Conservation (phyloP, 2,888 invertebrate genomes). For the Ellobium chinense region DNA sequence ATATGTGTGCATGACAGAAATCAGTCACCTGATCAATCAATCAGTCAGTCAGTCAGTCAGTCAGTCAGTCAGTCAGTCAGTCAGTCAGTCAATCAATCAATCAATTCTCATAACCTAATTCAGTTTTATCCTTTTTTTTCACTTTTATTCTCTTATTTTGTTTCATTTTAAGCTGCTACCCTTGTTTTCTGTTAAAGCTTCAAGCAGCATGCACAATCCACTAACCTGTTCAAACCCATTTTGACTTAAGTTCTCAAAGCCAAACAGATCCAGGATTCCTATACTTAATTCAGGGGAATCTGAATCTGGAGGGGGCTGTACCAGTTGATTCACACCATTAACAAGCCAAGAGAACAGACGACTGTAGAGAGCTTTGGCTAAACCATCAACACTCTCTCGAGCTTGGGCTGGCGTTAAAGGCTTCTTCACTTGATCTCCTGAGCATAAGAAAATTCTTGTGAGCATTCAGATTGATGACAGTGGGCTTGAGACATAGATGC, state of each 20-base stretch:
- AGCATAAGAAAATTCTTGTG: background rate
- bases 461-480: background rate
- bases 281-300: conserved; percentile 49
- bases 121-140: too few species aligned
- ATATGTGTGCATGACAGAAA: too few species aligned
- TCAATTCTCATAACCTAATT: too few species aligned
- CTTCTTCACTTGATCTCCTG: conserved; percentile 68
- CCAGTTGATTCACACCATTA: conserved; percentile 73
- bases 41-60: too few species aligned
- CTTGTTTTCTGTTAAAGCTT: too few species aligned
- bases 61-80: too few species aligned
- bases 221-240: conserved; percentile 75
- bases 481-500: background rate
- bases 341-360: conserved; percentile 77
- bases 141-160: too few species aligned
- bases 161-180: too few species aligned
- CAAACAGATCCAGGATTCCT: conserved; percentile 76
- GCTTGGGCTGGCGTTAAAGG: conserved; percentile 68
- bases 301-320: conserved; percentile 62
- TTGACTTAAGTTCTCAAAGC: conserved; percentile 75
- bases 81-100: too few species aligned
- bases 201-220: too few species aligned
- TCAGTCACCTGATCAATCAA: too few species aligned
- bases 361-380: conserved; percentile 75
- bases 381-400: conserved; percentile 72